These are phyloP conservation scores for Tyrophagus putrescentiae DNA, from an alignment of 1,140 invertebrate genomes.

Conservation along the genomic window DNA sequence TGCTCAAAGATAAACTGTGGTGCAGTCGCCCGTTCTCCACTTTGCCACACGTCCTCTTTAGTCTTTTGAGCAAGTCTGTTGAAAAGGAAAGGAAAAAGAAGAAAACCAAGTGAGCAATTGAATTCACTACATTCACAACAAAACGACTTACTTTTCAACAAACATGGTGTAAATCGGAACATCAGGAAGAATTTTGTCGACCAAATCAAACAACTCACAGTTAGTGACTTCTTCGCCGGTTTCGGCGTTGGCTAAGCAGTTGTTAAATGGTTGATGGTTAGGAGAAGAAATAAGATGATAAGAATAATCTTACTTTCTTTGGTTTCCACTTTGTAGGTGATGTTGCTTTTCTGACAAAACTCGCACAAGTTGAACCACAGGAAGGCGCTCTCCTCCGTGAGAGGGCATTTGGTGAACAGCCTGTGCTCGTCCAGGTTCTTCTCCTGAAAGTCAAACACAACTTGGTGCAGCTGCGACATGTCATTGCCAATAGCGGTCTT, in stretches of 20 bases:
- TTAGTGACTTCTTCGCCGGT: too few species aligned
- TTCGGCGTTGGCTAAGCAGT: too few species aligned
- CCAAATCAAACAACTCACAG: too few species aligned
- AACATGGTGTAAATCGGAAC: too few species aligned
- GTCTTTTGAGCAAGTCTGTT: not conserved
- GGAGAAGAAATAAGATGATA: not conserved
- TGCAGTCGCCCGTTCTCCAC: not conserved
- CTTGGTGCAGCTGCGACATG: not conserved
- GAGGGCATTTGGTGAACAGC: not conserved
- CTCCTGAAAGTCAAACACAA: not conserved
- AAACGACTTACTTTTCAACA: too few species aligned
- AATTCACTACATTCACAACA: not conserved
- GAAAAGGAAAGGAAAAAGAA: not conserved
- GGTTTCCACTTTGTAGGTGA: not conserved
- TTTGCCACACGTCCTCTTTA: not conserved
- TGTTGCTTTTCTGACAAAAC: not conserved
- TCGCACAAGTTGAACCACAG: not conserved
- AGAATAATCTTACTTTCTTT: not conserved
- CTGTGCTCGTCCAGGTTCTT: not conserved
- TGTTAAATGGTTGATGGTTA: not conserved
- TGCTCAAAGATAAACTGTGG: conserved; percentile 3
- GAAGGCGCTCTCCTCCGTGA: not conserved
- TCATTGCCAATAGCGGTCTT: not conserved
- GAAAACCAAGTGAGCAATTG: not conserved
- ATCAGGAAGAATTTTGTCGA: conserved; percentile 2